Base-by-base conservation (phyloP, 92 coral and sea anemone genomes). In the Parazoanthus atlanticus region DNA sequence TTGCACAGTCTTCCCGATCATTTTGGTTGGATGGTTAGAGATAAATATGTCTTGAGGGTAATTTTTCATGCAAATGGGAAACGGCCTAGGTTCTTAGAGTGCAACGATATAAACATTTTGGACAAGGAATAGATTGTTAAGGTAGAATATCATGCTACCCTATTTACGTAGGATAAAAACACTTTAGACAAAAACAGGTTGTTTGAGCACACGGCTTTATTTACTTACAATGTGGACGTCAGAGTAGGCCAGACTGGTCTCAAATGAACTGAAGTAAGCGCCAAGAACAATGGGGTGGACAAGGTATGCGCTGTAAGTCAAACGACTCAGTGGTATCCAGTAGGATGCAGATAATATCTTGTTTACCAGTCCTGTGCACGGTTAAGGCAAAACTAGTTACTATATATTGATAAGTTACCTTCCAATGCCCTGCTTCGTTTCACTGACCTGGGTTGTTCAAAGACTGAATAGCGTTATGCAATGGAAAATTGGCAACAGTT, bases 271-370 rank as follows among this genome's bases (percentile, higher is more conserved):
- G 70, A 89, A 89, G 70, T 74, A 85, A 0, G 43, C 85, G 46
- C 56, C 52, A 23, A 89, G 89, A 8, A 89, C 89, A 38, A 89
- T 84, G 7, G 89, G 92, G 33, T 90, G 92, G 4, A 90, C 79
- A 72, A 90, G 85, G 46, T 90, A 90, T 17, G 92, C 89, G 26
- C 84, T 85, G 89, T 90, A 90, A 12, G 92, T 90, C 65, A 90
- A 33, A n/a, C 92, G 92, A 32, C 92, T 85, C 54, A 90, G 86
- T 34, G 92, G 92, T 64, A 90, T 90, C 92, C 92, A 90, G 73
- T 32, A 85, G n/a, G 76, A 46, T 36, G 92, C 86, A 9, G 92
- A 90, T 13, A 90, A 49, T 1, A 90, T 23, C 65, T 52, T 78
- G 86, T 90, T 78, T 16, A 90, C 92, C 89, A 90, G 73, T 47